Evolutionary conservation across 1,140 invertebrate genomes (phyloP), one percentile per base, ranked within the genome.

Genomic region (Lepidotrigona ventralis): DNA sequence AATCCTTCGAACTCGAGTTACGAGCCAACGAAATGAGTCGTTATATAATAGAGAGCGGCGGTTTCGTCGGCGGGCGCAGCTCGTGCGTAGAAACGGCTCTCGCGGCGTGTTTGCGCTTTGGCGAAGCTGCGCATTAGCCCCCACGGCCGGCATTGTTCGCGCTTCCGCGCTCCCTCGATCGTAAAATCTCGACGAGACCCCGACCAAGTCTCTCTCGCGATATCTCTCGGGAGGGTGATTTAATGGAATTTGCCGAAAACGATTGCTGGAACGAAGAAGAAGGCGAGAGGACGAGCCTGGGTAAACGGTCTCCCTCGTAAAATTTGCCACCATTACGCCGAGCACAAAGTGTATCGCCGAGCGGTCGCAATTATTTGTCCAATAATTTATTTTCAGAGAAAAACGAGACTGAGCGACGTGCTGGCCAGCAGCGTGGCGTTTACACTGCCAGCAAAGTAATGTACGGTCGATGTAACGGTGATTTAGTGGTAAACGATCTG

Each of bases 1-100:
- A 91, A 91, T 91, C 90, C 86, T 90, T 87, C 87, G 87, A 90
- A 91, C 86, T 86, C 88, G 83, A 89, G 90, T 91, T 91, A 91
- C 90, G 90, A 90, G 76, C 87, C 82, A 86, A 53, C 82, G 87
- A 88, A 90, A 90, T 85, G 88, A 90, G 81, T 90, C 86, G 87
- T 90, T 90, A 89, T 91, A 90, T 90, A 91, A 91, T 91, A 88
- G 85, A 84, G 58, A 63, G 69, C 39, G 39, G 69, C 39, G 39
- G 46, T 29, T 64, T 63, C 12, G 58, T 15, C 29, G 23, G 60
- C 53, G 33, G 39, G 39, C 77, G 81, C 4, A 69, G 8, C 39
- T 39, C 21, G 33, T 77, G 58, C n/a, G 71, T 71, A 33, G 53
- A 86, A 29, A 12, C 54, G 23, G 19, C 33, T 56, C 15, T 54